Evolutionary conservation across 2,797 vertebrate species (phyloP).

Genomic region (Acanthurus tractus): DNA sequence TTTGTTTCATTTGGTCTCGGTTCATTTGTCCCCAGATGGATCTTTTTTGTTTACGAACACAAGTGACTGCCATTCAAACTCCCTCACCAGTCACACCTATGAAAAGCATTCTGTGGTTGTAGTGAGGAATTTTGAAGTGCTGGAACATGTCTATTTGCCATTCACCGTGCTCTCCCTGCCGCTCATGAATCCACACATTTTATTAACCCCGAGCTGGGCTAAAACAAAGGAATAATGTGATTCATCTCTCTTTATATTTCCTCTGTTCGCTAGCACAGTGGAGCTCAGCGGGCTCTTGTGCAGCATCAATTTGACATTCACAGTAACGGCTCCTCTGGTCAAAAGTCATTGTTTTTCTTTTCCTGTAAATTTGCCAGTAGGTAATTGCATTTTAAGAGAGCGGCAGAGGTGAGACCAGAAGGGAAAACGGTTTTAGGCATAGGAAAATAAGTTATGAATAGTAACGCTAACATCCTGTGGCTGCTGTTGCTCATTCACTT

Average conservation of each 20-base stretch:
- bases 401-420: constrained; percentile 79
- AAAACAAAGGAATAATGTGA: constrained; percentile 76
- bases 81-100: constrained; percentile 68
- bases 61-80: constrained; percentile 57
- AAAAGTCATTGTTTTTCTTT: constrained; percentile 81
- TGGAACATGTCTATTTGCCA: constrained; percentile 69
- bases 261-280: constrained; percentile 50
- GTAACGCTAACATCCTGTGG: constrained; percentile 82
- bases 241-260: constrained; percentile 75
- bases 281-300: constrained; percentile 61
- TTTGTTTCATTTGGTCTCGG: constrained; percentile 13
- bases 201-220: constrained; percentile 69
- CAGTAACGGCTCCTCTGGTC: constrained; percentile 74
- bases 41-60: constrained; percentile 41
- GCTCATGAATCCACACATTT: constrained; percentile 67
- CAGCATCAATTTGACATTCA: constrained; percentile 71
- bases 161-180: constrained; percentile 54
- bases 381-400: constrained; percentile 82
- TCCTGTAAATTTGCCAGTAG: constrained; percentile 79
- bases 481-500: constrained; percentile 82
- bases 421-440: constrained; percentile 77
- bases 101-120: constrained; percentile 68
- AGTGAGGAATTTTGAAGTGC: constrained; percentile 69
- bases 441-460: constrained; percentile 84
- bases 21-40: neutral